Base-by-base conservation (phyloP, 2,888 invertebrate species). In the Ophion ventricosus region DNA sequence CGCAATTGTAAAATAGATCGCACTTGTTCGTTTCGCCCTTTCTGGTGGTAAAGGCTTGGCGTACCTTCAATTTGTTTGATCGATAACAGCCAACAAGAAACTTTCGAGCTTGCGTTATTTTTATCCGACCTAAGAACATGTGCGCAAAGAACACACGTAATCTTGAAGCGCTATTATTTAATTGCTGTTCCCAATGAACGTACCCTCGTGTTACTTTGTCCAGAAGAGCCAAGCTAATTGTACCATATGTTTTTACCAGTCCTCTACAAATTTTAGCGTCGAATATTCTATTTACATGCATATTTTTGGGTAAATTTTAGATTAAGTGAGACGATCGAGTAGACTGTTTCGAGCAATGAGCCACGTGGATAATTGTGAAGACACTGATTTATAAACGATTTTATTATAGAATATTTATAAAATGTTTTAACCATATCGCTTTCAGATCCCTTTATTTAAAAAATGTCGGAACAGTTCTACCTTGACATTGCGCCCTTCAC, bases 21-120 rank as follows among this genome's bases (percentile, higher is more conserved):
- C 1, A 17, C 49, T 49, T 2, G 35, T 35, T 35, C 35, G 35
- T 7, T 35, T 35, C 7, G 4, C 35, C 35, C 49, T 14, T 49
- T 2, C 49, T 49, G 49, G 1, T 17, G 3, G 17, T 14, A 17
- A 4, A 17, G 14, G 17, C 17, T 17, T 49, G 49, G 49, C 17
- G 2, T 17, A 49, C 49, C 23, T 57, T 57, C 78, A 61, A 63
- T 20, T 57, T 57, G 57, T 57, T 57, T 57, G 57, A 57, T 57
- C 57, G 23, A 57, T 57, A 23, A 23, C 20, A 23, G 57, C 20
- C 57, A 57, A 57, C 23, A 8, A 57, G 57, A 57, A 57, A 57
- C 23, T 20, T 23, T 20, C 57, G 57, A 49, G 49, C 49, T 49
- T 49, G 14, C 49, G 17, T 17, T 14, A 4, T 2, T 4, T 49